Percentiles rank a stretch among this genome's conserved stretches.
Conservation (phyloP, 2,888 invertebrate genomes). For the Autographa pulchrina region DNA sequence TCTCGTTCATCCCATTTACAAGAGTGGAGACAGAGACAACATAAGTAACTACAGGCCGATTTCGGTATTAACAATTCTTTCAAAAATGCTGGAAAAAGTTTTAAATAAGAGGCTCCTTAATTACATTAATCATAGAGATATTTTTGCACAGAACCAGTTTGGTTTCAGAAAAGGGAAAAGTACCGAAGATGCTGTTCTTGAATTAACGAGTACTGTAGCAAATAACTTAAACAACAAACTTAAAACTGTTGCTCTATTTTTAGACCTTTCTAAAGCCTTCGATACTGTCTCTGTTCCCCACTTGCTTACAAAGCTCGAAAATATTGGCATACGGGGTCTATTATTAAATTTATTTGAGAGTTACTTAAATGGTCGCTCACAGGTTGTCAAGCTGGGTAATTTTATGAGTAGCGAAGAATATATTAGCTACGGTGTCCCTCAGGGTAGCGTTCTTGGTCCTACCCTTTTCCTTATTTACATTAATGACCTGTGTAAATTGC, state of each 20-base stretch:
- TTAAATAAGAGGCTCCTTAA: neutral
- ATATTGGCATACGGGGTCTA: too few relatives aligned
- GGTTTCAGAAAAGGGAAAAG: neutral
- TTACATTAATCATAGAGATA: neutral
- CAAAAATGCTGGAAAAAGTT: neutral
- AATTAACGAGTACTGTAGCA: too few relatives aligned
- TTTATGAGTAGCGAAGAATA: neutral
- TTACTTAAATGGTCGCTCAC: too few relatives aligned
- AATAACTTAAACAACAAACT: too few relatives aligned
- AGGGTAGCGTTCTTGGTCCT: too few relatives aligned
- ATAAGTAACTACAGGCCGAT: neutral
- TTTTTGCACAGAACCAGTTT: neutral
- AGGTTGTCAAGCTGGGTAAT: too few relatives aligned
- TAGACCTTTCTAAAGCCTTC: too few relatives aligned
- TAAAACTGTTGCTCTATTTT: too few relatives aligned
- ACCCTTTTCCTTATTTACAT: too few relatives aligned
- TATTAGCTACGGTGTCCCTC: neutral
- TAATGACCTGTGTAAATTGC: too few relatives aligned
- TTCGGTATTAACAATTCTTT: neutral
- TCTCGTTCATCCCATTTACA: slow-evolving; percentile 2
- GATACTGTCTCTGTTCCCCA: neutral
- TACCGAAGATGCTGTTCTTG: neutral
- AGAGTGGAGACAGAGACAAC: slow-evolving; percentile 1
- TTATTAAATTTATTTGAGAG: too few relatives aligned
- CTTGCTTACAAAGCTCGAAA: neutral